A percentile compares a stretch with the other conserved stretches of the same genome.
Conservation (phyloP, 37 sponge, comb jelly and placozoan genomes). For the Halisarca cf. caerulea region DNA sequence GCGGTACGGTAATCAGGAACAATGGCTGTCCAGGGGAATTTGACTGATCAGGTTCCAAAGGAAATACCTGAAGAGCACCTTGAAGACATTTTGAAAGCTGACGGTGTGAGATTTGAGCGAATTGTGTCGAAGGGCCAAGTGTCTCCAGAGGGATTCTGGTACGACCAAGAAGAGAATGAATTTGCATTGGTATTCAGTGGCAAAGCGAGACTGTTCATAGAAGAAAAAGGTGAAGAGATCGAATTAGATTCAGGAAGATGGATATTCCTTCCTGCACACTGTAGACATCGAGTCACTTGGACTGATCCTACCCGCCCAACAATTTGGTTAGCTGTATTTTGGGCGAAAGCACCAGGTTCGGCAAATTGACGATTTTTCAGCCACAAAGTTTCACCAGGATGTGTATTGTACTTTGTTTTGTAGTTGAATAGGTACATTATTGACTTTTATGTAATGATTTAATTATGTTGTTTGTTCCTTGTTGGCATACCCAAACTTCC, state of each 20-base stretch:
- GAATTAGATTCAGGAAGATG: constrained; percentile 1
- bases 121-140: constrained; percentile 17
- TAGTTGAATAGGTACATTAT: too few relatives aligned
- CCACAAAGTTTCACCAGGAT: too few relatives aligned
- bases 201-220: background rate
- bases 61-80: background rate
- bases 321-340: constrained; percentile 18
- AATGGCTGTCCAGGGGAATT: background rate
- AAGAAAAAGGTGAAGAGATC: background rate
- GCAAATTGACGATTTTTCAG: too few relatives aligned
- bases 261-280: constrained; percentile 26
- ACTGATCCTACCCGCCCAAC: background rate
- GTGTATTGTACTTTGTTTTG: too few relatives aligned
- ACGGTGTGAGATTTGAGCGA: constrained; percentile 13
- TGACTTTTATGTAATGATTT: too few relatives aligned
- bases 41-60: background rate
- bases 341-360: too few relatives aligned
- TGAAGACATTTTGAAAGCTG: constrained; percentile 2
- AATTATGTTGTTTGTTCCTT: too few relatives aligned
- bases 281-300: constrained; percentile 26
- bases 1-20: too few relatives aligned
- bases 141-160: constrained; percentile 12
- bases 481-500: too few relatives aligned
- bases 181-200: background rate
- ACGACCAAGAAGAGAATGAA: constrained; percentile 25